phyloP scores from a whole-genome alignment of 2,113 vertebrate species.

The Hystrix cristata region DNA sequence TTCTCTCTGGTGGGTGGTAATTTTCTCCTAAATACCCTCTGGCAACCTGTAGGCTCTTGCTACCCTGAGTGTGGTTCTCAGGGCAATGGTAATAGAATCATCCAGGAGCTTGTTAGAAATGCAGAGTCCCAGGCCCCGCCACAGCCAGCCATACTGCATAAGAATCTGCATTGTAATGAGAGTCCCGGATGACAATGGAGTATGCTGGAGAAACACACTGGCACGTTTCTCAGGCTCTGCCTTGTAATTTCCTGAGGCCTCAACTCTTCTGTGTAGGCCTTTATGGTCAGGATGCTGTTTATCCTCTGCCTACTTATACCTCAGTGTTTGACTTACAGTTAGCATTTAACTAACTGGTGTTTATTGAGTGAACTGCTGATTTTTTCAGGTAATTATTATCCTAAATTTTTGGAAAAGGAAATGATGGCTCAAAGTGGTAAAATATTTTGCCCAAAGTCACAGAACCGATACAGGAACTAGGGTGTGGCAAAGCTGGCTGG shows the following conservation, averaged over 20 bases:
- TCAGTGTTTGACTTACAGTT: background rate
- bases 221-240: background rate
- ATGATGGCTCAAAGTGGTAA: background rate
- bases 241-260: background rate
- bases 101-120: background rate
- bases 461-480: background rate
- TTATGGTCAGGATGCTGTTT: background rate
- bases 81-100: background rate
- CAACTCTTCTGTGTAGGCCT: background rate
- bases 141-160: too few species aligned
- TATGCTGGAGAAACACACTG: background rate
- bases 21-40: background rate
- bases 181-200: too few species aligned
- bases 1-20: background rate
- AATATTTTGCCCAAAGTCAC: background rate
- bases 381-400: background rate
- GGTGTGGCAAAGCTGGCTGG: background rate
- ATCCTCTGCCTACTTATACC: background rate
- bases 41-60: background rate
- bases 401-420: conserved; percentile 19
- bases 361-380: background rate
- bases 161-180: background rate
- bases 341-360: background rate
- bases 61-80: background rate
- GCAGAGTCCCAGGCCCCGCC: background rate